phyloP scores from a whole-genome alignment of 1,140 invertebrate species.

The Gryon sp. region DNA sequence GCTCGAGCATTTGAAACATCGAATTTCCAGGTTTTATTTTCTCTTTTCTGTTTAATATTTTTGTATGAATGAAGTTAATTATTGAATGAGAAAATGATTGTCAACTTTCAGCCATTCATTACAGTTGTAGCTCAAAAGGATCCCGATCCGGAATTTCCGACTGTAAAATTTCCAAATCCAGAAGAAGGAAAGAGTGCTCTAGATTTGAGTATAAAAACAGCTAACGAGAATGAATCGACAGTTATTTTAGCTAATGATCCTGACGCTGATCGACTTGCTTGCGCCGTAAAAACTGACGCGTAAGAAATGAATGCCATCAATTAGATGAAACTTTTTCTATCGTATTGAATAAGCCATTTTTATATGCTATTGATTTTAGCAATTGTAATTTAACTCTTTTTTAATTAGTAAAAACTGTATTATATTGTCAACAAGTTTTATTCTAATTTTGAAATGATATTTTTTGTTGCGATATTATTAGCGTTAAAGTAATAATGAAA shows the following conservation, averaged over 20 bases:
- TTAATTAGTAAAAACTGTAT: too few species aligned
- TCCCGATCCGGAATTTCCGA: constrained; percentile 98
- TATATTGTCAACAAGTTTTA: too few species aligned
- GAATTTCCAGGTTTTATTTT: constrained; percentile 84
- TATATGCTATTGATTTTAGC: too few species aligned
- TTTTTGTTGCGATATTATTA: too few species aligned
- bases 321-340: too few species aligned
- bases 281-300: constrained; percentile 87
- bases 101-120: constrained; percentile 82
- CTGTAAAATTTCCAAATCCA: constrained; percentile 98
- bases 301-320: too few species aligned
- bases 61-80: not conserved
- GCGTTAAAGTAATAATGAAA: too few species aligned
- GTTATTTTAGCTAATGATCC: constrained; percentile 98
- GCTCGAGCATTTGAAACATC: constrained; percentile 86
- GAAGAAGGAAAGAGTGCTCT: constrained; percentile 96
- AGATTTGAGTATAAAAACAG: constrained; percentile 91
- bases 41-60: too few species aligned
- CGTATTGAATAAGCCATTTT: too few species aligned
- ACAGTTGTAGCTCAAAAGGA: constrained; percentile 91
- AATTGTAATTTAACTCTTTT: too few species aligned
- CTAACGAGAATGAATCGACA: constrained; percentile 84
- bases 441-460: too few species aligned
- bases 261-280: constrained; percentile 97
- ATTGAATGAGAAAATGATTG: not conserved